Percentiles rank a stretch among this genome's conserved stretches.
These are phyloP conservation scores for Marmota flaviventris DNA, from an alignment of 2,113 vertebrate genomes.

Conservation along the genomic window DNA sequence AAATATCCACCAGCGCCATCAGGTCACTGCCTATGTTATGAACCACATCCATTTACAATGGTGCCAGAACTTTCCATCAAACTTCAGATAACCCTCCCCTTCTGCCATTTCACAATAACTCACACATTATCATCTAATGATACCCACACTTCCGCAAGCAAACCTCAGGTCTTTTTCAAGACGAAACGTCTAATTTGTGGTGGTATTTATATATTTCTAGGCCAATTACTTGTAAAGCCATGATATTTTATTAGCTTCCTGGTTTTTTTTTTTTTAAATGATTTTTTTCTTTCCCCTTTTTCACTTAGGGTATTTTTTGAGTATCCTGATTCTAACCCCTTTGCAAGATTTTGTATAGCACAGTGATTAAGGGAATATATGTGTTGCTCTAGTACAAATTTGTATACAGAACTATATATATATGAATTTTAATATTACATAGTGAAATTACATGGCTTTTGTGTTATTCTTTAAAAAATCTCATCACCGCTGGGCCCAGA, in stretches of 20 bases:
- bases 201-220: background rate
- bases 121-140: background rate
- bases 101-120: background rate
- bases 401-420: background rate
- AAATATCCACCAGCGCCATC: background rate
- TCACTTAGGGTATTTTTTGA: background rate
- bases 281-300: background rate
- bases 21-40: background rate
- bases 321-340: background rate
- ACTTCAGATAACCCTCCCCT: background rate
- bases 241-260: background rate
- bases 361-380: background rate
- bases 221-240: background rate
- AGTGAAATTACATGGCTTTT: conserved; percentile 11
- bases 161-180: background rate
- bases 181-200: background rate
- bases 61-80: background rate
- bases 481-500: no score
- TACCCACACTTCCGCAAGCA: background rate
- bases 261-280: background rate
- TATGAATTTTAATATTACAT: background rate
- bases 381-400: background rate
- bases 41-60: background rate
- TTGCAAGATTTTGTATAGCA: background rate
- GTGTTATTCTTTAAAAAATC: background rate